Conservation (phyloP, 1,140 invertebrate species). For the Drosophila bocki region DNA sequence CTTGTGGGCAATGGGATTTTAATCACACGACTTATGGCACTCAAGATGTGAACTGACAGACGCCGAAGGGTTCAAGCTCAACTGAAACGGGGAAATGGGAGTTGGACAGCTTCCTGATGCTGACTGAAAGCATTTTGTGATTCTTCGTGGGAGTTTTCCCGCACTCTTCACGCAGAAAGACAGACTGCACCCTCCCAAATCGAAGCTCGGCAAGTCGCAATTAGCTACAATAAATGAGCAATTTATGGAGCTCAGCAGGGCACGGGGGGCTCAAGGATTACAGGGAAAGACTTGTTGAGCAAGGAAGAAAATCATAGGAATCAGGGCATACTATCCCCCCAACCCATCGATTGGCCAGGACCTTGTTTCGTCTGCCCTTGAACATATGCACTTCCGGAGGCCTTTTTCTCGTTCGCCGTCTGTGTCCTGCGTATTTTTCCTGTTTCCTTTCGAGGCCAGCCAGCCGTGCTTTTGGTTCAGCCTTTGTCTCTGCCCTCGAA, state of each 20-base stretch:
- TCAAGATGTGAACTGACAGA: slow-evolving; percentile 84
- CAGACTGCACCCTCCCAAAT: slow-evolving; percentile 33
- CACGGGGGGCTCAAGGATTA: slow-evolving; percentile 25
- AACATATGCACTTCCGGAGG: slow-evolving; percentile 74
- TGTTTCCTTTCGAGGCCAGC: slow-evolving; percentile 44
- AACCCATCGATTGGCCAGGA: slow-evolving; percentile 59
- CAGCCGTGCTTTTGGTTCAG: slow-evolving; percentile 31
- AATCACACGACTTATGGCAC: slow-evolving; percentile 85
- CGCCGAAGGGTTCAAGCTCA: slow-evolving; percentile 67
- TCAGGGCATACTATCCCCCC: slow-evolving; percentile 4
- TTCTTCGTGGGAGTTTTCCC: slow-evolving; percentile 73
- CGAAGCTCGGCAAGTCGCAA: slow-evolving; percentile 69
- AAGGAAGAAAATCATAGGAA: slow-evolving; percentile 1
- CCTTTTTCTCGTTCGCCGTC: slow-evolving; percentile 29
- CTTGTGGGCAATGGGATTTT: slow-evolving; percentile 84
- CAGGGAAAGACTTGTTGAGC: slow-evolving; percentile 34
- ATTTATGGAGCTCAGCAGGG: slow-evolving; percentile 62
- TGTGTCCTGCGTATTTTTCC: slow-evolving; percentile 17
- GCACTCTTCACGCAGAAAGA: neutral
- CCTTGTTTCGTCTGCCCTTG: slow-evolving; percentile 68
- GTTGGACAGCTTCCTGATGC: slow-evolving; percentile 68
- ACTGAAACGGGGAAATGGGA: slow-evolving; percentile 20
- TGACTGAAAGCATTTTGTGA: slow-evolving; percentile 79
- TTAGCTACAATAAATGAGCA: slow-evolving; percentile 85
- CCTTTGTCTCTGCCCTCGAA: slow-evolving; percentile 62